phyloP scores from a whole-genome alignment of 2,888 invertebrate species.

The Rhyacophila evoluta region DNA sequence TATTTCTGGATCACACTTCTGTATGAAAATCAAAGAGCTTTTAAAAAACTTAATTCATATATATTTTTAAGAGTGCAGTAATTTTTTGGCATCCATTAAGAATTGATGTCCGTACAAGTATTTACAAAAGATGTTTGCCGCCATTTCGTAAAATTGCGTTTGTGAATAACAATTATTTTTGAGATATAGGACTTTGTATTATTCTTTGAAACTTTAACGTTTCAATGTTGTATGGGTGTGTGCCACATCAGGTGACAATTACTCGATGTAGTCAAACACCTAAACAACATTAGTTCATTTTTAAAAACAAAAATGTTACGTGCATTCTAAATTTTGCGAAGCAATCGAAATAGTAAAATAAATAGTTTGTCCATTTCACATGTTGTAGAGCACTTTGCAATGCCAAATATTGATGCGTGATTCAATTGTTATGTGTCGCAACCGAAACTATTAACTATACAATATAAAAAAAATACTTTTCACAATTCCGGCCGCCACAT shows the following conservation, averaged over 20 bases:
- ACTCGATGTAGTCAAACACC: conserved; percentile 68
- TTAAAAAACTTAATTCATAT: neutral
- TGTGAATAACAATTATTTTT: conserved; percentile 17
- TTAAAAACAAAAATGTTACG: neutral
- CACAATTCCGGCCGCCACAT: conserved; percentile 8
- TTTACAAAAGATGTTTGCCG: conserved; percentile 43
- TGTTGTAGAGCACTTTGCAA: neutral
- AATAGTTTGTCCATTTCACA: neutral
- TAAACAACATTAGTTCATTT: conserved; percentile 59
- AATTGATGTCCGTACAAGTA: conserved; percentile 38
- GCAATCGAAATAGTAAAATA: neutral
- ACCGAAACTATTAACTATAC: neutral
- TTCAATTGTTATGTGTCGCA: neutral
- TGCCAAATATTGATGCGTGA: neutral
- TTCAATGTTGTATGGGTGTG: conserved; percentile 57
- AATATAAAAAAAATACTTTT: conserved; percentile 9
- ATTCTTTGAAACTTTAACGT: neutral
- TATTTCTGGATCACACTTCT: neutral
- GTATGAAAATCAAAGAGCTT: no score
- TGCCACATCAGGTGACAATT: conserved; percentile 63
- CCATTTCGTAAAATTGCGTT: conserved; percentile 16
- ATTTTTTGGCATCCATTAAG: conserved; percentile 10
- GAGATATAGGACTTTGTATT: conserved; percentile 3
- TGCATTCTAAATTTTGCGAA: neutral
- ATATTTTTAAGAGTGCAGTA: neutral